Conservation (phyloP, 2,113 vertebrate species). For the Embiotoca jacksoni region DNA sequence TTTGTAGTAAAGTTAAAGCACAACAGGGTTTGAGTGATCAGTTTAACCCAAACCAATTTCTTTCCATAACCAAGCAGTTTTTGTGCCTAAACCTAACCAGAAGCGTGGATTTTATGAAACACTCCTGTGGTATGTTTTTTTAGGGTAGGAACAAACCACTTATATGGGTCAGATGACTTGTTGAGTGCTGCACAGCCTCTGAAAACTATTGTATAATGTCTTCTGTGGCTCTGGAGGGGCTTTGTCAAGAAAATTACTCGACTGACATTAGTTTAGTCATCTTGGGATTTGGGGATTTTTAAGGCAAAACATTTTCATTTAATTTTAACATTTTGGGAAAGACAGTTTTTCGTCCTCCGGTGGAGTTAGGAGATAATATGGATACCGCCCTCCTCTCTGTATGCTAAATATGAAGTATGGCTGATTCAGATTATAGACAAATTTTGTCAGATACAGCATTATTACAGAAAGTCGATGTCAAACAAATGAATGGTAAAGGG, state of each 20-base stretch:
- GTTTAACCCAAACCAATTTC: no score
- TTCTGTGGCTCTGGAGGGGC: background rate
- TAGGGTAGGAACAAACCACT: no score
- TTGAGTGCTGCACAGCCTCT: background rate
- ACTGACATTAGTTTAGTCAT: background rate
- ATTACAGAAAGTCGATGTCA: slow-evolving; percentile 15
- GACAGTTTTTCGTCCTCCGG: background rate
- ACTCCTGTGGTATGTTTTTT: no score
- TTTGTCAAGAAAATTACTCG: background rate
- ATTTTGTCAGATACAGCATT: background rate
- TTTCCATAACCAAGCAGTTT: no score
- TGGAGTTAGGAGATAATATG: background rate
- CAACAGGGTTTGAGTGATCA: no score
- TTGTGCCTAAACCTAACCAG: no score
- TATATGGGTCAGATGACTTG: background rate
- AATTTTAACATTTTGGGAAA: background rate
- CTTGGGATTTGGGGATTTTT: background rate
- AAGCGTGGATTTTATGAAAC: no score
- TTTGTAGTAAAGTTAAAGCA: no score
- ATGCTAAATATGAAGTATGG: background rate
- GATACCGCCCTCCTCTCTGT: background rate
- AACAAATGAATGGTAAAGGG: background rate
- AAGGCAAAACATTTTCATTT: no score
- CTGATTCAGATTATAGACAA: no score
- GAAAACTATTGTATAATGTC: slow-evolving; percentile 8